Conservation (phyloP, 2,113 vertebrate genomes). For the Axis porcinus region DNA sequence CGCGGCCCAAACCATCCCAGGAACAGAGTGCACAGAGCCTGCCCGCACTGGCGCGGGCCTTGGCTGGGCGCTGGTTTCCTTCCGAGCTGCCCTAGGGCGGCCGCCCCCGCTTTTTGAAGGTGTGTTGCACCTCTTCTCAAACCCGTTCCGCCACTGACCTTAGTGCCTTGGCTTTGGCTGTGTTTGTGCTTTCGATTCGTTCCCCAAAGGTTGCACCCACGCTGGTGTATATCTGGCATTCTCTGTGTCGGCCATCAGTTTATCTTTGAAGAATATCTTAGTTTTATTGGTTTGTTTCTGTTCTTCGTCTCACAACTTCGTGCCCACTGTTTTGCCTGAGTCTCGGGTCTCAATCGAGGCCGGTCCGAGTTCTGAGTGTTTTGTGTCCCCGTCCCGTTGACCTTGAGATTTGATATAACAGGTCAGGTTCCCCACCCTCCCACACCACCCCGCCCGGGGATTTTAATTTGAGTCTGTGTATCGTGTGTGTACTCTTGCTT, state of each 20-base stretch:
- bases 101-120: background rate
- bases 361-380: background rate
- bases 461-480: background rate
- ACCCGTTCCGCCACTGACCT: background rate
- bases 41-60: background rate
- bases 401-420: slow-evolving; percentile 48
- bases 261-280: background rate
- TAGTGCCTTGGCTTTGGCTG: background rate
- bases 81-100: background rate
- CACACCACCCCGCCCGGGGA: background rate
- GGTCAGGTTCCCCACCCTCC: background rate
- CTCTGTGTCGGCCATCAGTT: background rate
- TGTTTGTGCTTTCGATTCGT: background rate
- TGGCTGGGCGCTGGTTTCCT: background rate
- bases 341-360: background rate
- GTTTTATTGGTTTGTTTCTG: background rate
- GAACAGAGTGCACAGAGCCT: background rate
- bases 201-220: background rate
- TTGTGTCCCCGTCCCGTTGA: slow-evolving; percentile 20
- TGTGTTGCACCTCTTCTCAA: background rate
- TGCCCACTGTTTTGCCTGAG: background rate
- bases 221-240: background rate
- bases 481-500: background rate
- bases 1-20: background rate
- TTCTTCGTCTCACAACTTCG: background rate